phyloP scores from a whole-genome alignment of 2,888 invertebrate genomes.

The Dichetophora obliterata region DNA sequence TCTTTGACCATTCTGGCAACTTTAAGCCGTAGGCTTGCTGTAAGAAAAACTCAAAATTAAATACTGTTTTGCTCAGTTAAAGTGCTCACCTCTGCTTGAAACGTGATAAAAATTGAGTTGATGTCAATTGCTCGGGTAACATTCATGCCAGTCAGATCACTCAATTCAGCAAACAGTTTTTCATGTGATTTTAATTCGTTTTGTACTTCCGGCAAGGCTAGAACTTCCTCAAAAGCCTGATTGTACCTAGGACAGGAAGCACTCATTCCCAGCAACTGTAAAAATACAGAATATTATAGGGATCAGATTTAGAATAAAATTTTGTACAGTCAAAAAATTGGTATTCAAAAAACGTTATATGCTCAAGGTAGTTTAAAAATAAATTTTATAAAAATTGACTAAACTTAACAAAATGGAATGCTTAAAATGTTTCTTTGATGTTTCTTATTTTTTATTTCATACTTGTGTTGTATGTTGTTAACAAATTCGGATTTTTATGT shows the following conservation, averaged over 20 bases:
- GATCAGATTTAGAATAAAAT: too few species aligned
- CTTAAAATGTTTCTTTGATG: too few species aligned
- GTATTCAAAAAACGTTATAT: too few species aligned
- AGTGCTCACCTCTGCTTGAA: constrained; percentile 74
- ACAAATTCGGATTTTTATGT: too few species aligned
- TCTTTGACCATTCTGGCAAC: constrained; percentile 75
- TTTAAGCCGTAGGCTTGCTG: constrained; percentile 72
- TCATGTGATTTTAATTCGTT: constrained; percentile 68
- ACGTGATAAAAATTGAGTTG: constrained; percentile 75
- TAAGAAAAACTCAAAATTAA: not conserved
- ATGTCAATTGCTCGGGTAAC: constrained; percentile 74
- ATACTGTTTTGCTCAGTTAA: not conserved
- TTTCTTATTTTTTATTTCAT: too few species aligned
- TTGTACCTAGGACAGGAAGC: constrained; percentile 75
- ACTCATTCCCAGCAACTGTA: constrained; percentile 73
- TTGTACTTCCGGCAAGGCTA: constrained; percentile 69
- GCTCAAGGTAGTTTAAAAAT: too few species aligned
- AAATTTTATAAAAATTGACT: too few species aligned
- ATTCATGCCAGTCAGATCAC: constrained; percentile 71
- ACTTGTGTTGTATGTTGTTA: too few species aligned
- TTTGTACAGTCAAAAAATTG: too few species aligned
- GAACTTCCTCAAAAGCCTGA: constrained; percentile 71
- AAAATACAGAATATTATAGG: too few species aligned
- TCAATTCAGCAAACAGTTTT: constrained; percentile 71
- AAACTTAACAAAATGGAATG: too few species aligned